Percentiles rank a stretch among this genome's conserved stretches.
These are phyloP conservation scores for Heterotilapia buettikoferi DNA, from an alignment of 2,113 vertebrate genomes.

Conservation along the genomic window DNA sequence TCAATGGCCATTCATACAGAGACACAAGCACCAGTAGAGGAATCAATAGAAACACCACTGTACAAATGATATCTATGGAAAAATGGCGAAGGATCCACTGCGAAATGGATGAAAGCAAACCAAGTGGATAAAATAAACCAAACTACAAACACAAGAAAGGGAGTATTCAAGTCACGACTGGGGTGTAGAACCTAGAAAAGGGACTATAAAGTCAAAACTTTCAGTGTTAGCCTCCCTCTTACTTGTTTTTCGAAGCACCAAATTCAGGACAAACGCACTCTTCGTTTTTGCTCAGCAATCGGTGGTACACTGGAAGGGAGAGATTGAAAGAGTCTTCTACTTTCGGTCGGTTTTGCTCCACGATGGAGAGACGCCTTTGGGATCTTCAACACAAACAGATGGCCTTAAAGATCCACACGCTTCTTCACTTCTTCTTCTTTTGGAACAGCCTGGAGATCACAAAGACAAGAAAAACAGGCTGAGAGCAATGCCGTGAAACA, in stretches of 20 bases:
- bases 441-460: constrained; percentile 63
- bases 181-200: constrained; percentile 38
- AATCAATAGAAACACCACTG: constrained; percentile 60
- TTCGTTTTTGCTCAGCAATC: constrained; percentile 37
- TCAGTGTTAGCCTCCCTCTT: neutral
- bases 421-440: constrained; percentile 68
- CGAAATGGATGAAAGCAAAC: constrained; percentile 5
- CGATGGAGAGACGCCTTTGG: constrained; percentile 12
- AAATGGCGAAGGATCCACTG: constrained; percentile 10
- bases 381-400: constrained; percentile 8
- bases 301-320: constrained; percentile 42
- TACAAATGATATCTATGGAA: constrained; percentile 51
- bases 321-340: constrained; percentile 38
- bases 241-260: constrained; percentile 50
- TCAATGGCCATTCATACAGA: constrained; percentile 45
- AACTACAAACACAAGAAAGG: constrained; percentile 41
- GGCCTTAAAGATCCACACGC: constrained; percentile 7
- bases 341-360: constrained; percentile 32
- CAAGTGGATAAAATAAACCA: constrained; percentile 5
- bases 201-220: constrained; percentile 26
- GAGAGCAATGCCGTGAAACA: constrained; percentile 41
- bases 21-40: constrained; percentile 68
- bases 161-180: constrained; percentile 20
- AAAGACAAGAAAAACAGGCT: constrained; percentile 13
- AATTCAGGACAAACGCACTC: constrained; percentile 30